Conservation (phyloP, 2,113 vertebrate genomes). For the Galemys pyrenaicus region DNA sequence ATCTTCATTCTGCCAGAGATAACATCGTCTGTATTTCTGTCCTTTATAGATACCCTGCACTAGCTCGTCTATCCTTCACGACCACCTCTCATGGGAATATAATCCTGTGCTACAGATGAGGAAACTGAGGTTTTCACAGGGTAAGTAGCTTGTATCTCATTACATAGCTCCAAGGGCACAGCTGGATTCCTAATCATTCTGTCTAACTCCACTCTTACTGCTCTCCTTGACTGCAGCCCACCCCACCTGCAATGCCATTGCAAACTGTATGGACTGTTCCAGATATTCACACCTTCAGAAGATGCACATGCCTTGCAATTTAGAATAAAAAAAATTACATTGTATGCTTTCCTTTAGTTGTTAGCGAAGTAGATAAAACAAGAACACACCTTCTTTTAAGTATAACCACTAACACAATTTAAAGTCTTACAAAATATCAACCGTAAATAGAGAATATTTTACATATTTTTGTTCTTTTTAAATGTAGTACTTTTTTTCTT, state of each 20-base stretch:
- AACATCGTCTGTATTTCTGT: neutral
- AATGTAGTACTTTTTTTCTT: no score
- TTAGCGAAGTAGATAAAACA: neutral
- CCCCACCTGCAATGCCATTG: neutral
- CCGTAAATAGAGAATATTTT: neutral
- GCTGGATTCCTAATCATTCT: neutral
- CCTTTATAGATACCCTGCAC: neutral
- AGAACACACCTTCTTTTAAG: neutral
- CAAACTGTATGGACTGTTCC: neutral
- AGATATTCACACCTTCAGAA: neutral
- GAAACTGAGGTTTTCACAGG: neutral
- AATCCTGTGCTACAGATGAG: neutral
- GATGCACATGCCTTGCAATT: neutral
- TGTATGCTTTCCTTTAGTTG: neutral
- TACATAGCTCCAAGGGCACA: neutral
- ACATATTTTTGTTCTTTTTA: neutral
- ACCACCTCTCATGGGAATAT: neutral
- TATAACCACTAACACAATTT: slow-evolving; percentile 2
- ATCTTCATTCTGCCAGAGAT: neutral
- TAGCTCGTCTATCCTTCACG: neutral
- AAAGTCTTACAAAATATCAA: neutral
- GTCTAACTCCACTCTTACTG: neutral
- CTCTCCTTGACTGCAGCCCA: neutral
- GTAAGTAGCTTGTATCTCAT: no score
- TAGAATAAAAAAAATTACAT: neutral